phyloP scores from a whole-genome alignment of 2,797 vertebrate genomes.

The Thaleichthys pacificus region DNA sequence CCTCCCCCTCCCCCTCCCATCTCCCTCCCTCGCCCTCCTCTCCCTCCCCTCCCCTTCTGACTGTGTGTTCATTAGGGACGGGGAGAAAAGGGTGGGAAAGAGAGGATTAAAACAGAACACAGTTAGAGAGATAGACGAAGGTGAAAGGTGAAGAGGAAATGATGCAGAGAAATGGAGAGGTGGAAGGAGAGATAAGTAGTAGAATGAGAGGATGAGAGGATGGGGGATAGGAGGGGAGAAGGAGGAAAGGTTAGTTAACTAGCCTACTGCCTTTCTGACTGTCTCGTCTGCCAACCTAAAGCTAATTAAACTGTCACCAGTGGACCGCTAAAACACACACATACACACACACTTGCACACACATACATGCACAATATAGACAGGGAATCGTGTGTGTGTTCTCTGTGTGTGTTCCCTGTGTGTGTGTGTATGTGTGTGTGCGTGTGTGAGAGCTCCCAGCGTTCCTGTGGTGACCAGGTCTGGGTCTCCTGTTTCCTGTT shows the following conservation, averaged over 20 bases:
- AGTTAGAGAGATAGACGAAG: too few species aligned
- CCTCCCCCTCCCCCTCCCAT: background rate
- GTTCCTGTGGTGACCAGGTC: slow-evolving; percentile 25
- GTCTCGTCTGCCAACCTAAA: slow-evolving; percentile 4
- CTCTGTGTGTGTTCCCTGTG: slow-evolving; percentile 30
- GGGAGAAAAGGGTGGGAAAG: too few species aligned
- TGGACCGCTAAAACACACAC: background rate
- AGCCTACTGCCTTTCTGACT: slow-evolving; percentile 8
- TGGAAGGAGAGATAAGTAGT: background rate
- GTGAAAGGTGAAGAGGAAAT: too few species aligned
- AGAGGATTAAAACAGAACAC: too few species aligned
- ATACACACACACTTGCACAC: background rate
- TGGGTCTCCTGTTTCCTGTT: slow-evolving; percentile 61
- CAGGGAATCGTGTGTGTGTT: too few species aligned
- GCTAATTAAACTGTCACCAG: slow-evolving; percentile 21
- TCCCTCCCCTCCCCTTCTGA: background rate
- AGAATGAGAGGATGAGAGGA: background rate
- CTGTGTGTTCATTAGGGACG: background rate
- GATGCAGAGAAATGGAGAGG: background rate
- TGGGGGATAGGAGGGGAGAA: background rate
- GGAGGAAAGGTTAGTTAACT: slow-evolving; percentile 5
- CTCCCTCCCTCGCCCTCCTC: background rate
- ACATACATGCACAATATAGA: slow-evolving; percentile 11
- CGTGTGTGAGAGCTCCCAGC: background rate
- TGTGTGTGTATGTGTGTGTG: background rate